A percentile compares a stretch with the other conserved stretches of the same genome.
Evolutionary conservation across 1,140 invertebrate species (phyloP).

Genomic region (Bacillus rossius): DNA sequence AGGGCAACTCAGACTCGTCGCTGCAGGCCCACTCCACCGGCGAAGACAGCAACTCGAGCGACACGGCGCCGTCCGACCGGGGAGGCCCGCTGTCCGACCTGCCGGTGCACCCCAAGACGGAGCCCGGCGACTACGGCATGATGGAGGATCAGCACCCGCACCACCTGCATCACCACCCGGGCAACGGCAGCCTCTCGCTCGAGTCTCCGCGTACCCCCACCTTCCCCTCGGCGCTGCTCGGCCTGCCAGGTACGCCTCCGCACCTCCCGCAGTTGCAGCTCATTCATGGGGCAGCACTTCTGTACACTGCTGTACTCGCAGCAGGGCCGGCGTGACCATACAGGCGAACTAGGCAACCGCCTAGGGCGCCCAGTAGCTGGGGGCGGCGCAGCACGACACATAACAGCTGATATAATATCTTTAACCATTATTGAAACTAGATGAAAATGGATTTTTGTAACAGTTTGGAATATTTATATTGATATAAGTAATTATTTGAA

Average conservation of each 20-base stretch:
- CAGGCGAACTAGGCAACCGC: too few relatives aligned
- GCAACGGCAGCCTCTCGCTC: constrained; percentile 57
- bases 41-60: constrained; percentile 59
- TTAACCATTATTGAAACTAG: too few relatives aligned
- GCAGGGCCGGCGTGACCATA: too few relatives aligned
- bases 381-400: too few relatives aligned
- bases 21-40: constrained; percentile 64
- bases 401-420: too few relatives aligned
- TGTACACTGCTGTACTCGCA: too few relatives aligned
- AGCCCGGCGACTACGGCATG: constrained; percentile 49
- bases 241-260: constrained; percentile 54
- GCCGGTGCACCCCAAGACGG: constrained; percentile 49
- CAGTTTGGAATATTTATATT: too few relatives aligned
- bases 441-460: too few relatives aligned
- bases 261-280: too few relatives aligned
- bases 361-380: too few relatives aligned
- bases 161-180: constrained; percentile 55
- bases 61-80: constrained; percentile 60
- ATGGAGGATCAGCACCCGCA: constrained; percentile 57
- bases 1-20: constrained; percentile 45
- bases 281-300: too few relatives aligned
- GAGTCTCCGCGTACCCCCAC: constrained; percentile 57
- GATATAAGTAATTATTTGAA: too few relatives aligned
- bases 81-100: constrained; percentile 33
- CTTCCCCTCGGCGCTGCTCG: constrained; percentile 63